Evolutionary conservation across 2,797 vertebrate genomes (phyloP).

Genomic region (Pampus argenteus): DNA sequence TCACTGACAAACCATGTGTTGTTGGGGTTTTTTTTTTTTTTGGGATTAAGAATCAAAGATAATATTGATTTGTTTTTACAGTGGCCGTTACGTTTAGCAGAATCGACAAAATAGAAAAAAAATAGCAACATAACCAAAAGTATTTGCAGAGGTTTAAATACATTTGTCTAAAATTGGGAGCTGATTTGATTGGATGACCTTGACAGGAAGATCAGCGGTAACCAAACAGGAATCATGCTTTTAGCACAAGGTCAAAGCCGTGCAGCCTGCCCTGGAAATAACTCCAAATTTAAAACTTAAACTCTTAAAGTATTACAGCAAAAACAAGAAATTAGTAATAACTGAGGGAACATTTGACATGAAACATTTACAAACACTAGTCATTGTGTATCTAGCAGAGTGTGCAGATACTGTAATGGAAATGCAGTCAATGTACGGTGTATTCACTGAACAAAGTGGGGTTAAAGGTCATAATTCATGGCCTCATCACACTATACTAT

Average conservation of each 20-base stretch:
- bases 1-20: constrained; percentile 29
- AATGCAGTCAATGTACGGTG: constrained; percentile 5
- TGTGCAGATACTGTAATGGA: neutral
- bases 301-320: constrained; percentile 2
- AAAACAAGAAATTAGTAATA: constrained; percentile 23
- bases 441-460: constrained; percentile 11
- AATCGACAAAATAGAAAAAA: constrained; percentile 35
- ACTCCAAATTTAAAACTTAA: constrained; percentile 10
- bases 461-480: neutral
- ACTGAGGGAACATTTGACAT: constrained; percentile 19
- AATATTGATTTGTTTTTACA: too few species aligned
- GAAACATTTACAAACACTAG: constrained; percentile 5
- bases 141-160: constrained; percentile 39
- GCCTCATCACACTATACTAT: constrained; percentile 1
- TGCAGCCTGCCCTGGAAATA: constrained; percentile 4
- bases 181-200: constrained; percentile 40
- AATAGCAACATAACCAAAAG: constrained; percentile 24
- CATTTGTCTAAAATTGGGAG: constrained; percentile 25
- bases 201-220: constrained; percentile 22
- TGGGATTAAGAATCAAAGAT: constrained; percentile 14
- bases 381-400: neutral
- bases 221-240: constrained; percentile 10
- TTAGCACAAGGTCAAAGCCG: constrained; percentile 38
- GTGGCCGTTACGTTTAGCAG: constrained; percentile 28
- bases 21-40: too few species aligned